These are phyloP conservation scores for Epinephelus moara DNA, from an alignment of 2,113 vertebrate genomes.

Conservation along the genomic window DNA sequence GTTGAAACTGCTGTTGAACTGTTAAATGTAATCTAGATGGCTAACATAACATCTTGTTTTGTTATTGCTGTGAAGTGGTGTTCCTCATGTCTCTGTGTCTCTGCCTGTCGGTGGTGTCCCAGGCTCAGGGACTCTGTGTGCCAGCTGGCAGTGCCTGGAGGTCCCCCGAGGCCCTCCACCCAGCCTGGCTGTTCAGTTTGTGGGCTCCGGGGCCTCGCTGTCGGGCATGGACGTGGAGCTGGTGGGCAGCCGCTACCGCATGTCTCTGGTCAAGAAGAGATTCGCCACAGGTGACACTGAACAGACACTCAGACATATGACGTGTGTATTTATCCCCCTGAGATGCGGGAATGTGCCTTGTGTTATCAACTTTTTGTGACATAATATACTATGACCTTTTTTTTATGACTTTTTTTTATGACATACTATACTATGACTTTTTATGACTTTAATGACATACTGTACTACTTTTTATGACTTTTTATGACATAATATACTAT, in stretches of 20 bases:
- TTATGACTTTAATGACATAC: too few relatives aligned
- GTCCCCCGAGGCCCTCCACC: conserved; percentile 88
- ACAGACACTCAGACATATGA: not conserved
- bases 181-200: conserved; percentile 93
- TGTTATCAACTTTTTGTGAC: too few relatives aligned
- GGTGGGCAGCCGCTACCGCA: conserved; percentile 91
- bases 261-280: conserved; percentile 96
- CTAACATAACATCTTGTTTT: not conserved
- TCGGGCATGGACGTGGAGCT: conserved; percentile 92
- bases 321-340: too few relatives aligned
- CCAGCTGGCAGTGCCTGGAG: conserved; percentile 92
- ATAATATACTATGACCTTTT: too few relatives aligned
- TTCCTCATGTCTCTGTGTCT: conserved; percentile 10
- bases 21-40: not conserved
- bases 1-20: not conserved
- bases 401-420: too few relatives aligned
- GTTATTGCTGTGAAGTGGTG: not conserved
- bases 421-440: too few relatives aligned
- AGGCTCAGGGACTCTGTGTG: conserved; percentile 90
- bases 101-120: not conserved
- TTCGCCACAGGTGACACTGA: conserved; percentile 91
- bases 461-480: too few relatives aligned
- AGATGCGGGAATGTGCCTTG: too few relatives aligned
- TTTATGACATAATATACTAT: too few relatives aligned
- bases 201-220: conserved; percentile 91